Percentiles rank a stretch among this genome's conserved stretches.
phyloP scores from a whole-genome alignment of 2,888 invertebrate genomes.

The Cecidostiba fungosa region DNA sequence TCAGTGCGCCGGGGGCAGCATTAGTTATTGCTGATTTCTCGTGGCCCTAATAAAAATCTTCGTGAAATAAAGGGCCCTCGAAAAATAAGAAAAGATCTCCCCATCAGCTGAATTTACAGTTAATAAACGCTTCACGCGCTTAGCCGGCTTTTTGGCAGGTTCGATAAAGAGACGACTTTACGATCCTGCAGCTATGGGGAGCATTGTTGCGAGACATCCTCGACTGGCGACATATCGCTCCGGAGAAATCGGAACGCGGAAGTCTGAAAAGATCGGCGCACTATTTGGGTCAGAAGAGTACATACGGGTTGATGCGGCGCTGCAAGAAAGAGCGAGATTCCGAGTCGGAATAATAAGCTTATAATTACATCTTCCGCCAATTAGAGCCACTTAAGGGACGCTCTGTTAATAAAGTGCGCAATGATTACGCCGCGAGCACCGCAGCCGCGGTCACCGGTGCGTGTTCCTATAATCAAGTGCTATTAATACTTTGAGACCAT shows the following conservation, averaged over 20 bases:
- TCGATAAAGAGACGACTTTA: constrained; percentile 70
- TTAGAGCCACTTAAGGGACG: constrained; percentile 72
- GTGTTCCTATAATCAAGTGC: constrained; percentile 60
- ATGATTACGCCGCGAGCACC: constrained; percentile 69
- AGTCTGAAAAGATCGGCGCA: constrained; percentile 13
- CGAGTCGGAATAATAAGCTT: constrained; percentile 67
- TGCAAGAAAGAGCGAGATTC: constrained; percentile 58
- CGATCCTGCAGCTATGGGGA: constrained; percentile 63
- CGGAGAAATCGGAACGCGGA: constrained; percentile 44
- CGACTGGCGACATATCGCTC: background rate
- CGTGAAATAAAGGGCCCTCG: constrained; percentile 70
- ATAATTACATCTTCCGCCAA: constrained; percentile 74
- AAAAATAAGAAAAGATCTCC: constrained; percentile 7
- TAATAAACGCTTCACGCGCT: constrained; percentile 74
- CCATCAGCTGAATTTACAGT: constrained; percentile 71
- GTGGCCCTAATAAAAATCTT: constrained; percentile 73
- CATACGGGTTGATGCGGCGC: constrained; percentile 29
- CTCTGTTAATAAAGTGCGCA: constrained; percentile 71
- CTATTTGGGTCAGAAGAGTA: constrained; percentile 53
- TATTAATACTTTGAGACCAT: constrained; percentile 67
- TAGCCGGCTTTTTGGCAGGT: constrained; percentile 63
- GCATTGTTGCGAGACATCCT: background rate
- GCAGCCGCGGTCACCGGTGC: constrained; percentile 47
- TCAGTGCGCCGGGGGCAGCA: constrained; percentile 64
- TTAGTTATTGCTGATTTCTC: constrained; percentile 74